phyloP scores from a whole-genome alignment of 2,797 vertebrate species.

The Heteromormyrus szaboi region DNA sequence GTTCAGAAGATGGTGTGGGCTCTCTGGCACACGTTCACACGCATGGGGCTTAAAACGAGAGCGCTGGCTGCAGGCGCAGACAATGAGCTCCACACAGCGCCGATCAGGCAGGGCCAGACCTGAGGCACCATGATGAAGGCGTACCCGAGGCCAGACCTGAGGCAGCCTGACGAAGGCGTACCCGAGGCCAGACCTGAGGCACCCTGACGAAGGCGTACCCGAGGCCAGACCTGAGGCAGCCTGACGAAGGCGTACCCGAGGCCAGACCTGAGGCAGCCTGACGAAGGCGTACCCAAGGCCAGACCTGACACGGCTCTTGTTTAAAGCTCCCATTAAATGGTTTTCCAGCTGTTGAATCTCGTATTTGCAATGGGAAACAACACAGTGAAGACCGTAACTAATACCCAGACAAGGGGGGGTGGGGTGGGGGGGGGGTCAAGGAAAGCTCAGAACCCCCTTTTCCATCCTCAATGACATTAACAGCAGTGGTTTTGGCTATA shows the following conservation, averaged over 20 bases:
- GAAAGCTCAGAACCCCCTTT: constrained; percentile 7
- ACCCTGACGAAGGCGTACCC: neutral
- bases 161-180: too few species aligned
- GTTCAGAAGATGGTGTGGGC: neutral
- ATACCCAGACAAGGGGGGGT: constrained; percentile 17
- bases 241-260: too few species aligned
- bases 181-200: too few species aligned
- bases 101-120: neutral
- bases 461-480: constrained; percentile 23
- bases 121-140: neutral
- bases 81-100: neutral
- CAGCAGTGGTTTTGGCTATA: constrained; percentile 17
- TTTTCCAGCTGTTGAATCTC: constrained; percentile 22
- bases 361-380: constrained; percentile 26
- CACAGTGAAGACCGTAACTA: constrained; percentile 18
- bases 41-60: neutral
- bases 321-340: constrained; percentile 1
- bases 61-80: neutral
- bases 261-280: too few species aligned
- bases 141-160: neutral
- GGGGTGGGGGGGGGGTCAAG: neutral
- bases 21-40: constrained; percentile 23
- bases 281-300: neutral
- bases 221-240: neutral
- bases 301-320: neutral